Percentiles rank a stretch among this genome's conserved stretches.
Evolutionary conservation across 2,888 invertebrate genomes (phyloP).

Genomic region (Acrobasis consociella): DNA sequence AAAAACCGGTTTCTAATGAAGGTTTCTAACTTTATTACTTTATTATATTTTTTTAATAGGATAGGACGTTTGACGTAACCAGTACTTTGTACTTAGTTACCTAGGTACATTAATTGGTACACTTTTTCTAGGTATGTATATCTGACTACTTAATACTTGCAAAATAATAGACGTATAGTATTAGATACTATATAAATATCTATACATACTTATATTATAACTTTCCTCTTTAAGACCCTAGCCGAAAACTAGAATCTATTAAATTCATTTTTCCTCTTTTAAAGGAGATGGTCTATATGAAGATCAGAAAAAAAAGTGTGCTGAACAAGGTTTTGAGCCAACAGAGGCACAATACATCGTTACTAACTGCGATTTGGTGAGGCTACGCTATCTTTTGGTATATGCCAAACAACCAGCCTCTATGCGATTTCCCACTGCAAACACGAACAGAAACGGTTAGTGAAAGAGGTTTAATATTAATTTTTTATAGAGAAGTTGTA

Average conservation of each 20-base stretch:
- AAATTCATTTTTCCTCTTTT: neutral
- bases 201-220: too few relatives aligned
- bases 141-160: too few relatives aligned
- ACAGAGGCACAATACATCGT: constrained; percentile 86
- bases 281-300: constrained; percentile 61
- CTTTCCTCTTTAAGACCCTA: too few relatives aligned
- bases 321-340: constrained; percentile 76
- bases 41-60: too few relatives aligned
- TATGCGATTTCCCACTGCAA: constrained; percentile 63
- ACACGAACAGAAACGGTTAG: constrained; percentile 61
- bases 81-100: too few relatives aligned
- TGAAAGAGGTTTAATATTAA: neutral
- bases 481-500: too few relatives aligned
- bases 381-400: constrained; percentile 89
- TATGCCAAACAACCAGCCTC: constrained; percentile 82
- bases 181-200: too few relatives aligned
- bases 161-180: too few relatives aligned
- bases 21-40: constrained; percentile 41
- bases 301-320: constrained; percentile 52
- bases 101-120: too few relatives aligned
- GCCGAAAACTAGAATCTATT: too few relatives aligned
- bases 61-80: too few relatives aligned
- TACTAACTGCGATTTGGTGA: constrained; percentile 88
- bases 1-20: constrained; percentile 69
- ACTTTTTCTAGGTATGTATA: too few relatives aligned